These are phyloP conservation scores for Conchocele bisecta DNA, from an alignment of 2,888 invertebrate genomes.

Conservation along the genomic window DNA sequence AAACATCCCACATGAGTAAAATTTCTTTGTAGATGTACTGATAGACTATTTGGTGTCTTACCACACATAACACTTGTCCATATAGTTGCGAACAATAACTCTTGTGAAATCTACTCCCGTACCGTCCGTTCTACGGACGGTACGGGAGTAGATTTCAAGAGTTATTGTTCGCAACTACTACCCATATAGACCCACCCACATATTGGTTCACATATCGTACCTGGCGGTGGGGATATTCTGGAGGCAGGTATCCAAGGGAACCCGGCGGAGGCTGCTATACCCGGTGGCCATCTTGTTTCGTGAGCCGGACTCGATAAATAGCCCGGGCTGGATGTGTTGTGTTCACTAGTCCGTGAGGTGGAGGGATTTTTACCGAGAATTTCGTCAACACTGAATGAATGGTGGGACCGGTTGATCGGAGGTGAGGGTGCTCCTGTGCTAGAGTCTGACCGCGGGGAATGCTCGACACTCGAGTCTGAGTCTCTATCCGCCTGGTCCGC, in stretches of 20 bases:
- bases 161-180: too few species aligned
- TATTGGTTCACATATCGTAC: too few species aligned
- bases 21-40: too few species aligned
- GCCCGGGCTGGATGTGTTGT: constrained; percentile 39
- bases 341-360: constrained; percentile 20
- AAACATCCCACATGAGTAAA: too few species aligned
- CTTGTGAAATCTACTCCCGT: too few species aligned
- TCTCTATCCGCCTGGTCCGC: constrained; percentile 28
- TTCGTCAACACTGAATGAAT: constrained; percentile 66
- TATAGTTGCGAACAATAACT: too few species aligned
- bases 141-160: too few species aligned
- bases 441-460: constrained; percentile 53
- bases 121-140: too few species aligned
- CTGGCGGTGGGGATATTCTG: constrained; percentile 62
- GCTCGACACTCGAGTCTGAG: constrained; percentile 45
- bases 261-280: constrained; percentile 46
- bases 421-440: constrained; percentile 36
- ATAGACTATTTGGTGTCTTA: too few species aligned
- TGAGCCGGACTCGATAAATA: constrained; percentile 57
- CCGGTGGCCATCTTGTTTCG: constrained; percentile 55
- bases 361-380: constrained; percentile 58
- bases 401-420: constrained; percentile 44
- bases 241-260: constrained; percentile 67
- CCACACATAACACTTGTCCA: too few species aligned
- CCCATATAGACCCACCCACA: too few species aligned